phyloP scores from a whole-genome alignment of 2,113 vertebrate species.

The Motacilla tschutschensis region DNA sequence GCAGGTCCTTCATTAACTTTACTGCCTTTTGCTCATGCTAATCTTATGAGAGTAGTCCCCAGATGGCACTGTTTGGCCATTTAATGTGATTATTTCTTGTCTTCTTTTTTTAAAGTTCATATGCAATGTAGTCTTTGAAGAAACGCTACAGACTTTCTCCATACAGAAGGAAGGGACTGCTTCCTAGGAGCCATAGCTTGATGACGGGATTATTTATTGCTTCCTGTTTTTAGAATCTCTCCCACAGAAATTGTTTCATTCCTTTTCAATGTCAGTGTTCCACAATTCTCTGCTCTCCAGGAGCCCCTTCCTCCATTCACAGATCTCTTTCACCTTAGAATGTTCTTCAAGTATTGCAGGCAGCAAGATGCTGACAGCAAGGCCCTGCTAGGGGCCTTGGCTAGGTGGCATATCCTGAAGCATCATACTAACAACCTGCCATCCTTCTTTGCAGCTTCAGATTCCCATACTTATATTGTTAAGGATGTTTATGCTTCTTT shows the following conservation, averaged over 20 bases:
- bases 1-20: neutral
- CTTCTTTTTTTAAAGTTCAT: neutral
- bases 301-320: neutral
- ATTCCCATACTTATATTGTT: neutral
- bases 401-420: neutral
- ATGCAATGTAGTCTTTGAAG: neutral
- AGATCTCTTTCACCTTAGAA: neutral
- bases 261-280: neutral
- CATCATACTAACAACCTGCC: neutral
- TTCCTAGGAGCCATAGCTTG: neutral
- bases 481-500: neutral
- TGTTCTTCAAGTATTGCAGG: neutral
- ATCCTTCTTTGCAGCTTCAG: neutral
- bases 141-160: neutral
- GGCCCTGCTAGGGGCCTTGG: neutral
- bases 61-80: slow-evolving; percentile 23
- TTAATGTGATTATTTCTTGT: neutral
- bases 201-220: neutral
- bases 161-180: neutral
- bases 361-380: neutral
- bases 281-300: neutral
- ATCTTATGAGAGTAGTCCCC: neutral
- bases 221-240: neutral
- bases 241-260: neutral
- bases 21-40: neutral